These are phyloP conservation scores for Xenops minutus DNA, from an alignment of 2,797 vertebrate species.

Conservation along the genomic window DNA sequence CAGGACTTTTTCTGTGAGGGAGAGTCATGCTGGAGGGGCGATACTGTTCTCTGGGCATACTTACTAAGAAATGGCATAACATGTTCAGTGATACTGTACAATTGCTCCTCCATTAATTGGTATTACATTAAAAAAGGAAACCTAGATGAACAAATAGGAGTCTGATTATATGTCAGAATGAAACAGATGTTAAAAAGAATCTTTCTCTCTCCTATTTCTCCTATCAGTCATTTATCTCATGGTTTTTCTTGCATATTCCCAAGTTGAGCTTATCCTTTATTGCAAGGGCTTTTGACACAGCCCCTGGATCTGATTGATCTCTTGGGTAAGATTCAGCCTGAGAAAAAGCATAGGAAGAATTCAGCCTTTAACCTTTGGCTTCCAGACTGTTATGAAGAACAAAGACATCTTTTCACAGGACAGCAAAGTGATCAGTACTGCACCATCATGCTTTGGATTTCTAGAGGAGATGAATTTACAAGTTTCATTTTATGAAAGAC, in stretches of 20 bases:
- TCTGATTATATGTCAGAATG: neutral
- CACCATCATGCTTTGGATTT: neutral
- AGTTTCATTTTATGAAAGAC: neutral
- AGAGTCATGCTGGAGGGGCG: neutral
- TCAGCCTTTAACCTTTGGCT: constrained; percentile 25
- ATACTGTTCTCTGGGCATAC: neutral
- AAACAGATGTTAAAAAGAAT: neutral
- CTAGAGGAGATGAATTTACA: neutral
- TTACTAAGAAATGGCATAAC: neutral
- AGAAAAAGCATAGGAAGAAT: constrained; percentile 24
- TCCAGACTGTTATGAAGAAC: neutral
- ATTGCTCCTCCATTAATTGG: neutral
- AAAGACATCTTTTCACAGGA: neutral
- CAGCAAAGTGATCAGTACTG: neutral
- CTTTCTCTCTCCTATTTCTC: neutral
- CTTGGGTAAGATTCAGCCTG: neutral
- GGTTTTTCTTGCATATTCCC: neutral
- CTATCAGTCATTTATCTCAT: neutral
- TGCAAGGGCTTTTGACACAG: neutral
- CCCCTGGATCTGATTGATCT: neutral
- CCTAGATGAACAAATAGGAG: neutral
- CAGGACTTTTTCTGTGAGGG: neutral
- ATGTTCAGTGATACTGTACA: fast-evolving
- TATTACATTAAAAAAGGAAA: neutral
- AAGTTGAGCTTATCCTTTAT: neutral